These are phyloP conservation scores for Gymnoscopelus microlampas DNA, from an alignment of 2,797 vertebrate genomes.

Conservation along the genomic window DNA sequence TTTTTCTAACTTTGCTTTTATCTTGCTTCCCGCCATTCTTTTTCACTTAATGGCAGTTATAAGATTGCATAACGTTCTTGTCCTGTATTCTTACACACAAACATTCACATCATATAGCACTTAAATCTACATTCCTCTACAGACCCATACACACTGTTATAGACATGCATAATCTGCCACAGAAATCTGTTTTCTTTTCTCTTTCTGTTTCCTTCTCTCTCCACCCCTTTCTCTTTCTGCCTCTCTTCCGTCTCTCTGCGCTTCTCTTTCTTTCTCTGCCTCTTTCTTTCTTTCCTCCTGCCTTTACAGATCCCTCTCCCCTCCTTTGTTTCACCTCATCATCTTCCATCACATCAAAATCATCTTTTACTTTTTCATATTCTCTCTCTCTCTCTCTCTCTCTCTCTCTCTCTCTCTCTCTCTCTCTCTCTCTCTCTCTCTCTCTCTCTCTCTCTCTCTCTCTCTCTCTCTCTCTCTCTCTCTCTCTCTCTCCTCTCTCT, in stretches of 20 bases:
- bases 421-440: background rate
- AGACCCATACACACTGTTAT: background rate
- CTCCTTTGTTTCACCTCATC: conserved; percentile 1
- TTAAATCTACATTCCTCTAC: too few relatives aligned
- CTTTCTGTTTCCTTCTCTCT: background rate
- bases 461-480: background rate
- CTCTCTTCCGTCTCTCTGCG: conserved; percentile 54
- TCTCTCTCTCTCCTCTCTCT: background rate
- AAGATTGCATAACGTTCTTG: too few relatives aligned
- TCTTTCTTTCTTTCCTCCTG: background rate
- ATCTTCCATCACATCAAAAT: background rate
- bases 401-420: conserved; percentile 10
- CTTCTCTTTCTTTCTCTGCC: conserved; percentile 25
- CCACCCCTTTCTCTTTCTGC: conserved; percentile 15
- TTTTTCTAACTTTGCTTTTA: too few relatives aligned
- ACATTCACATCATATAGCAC: too few relatives aligned
- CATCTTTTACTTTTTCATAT: too few relatives aligned
- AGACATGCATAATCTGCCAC: background rate
- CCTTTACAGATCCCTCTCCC: background rate
- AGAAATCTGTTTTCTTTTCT: conserved; percentile 44
- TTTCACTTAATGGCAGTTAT: too few relatives aligned
- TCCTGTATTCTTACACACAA: too few relatives aligned
- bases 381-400: conserved; percentile 1
- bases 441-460: too few relatives aligned
- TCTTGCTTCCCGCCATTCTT: too few relatives aligned